Percentiles rank a stretch among this genome's conserved stretches.
Conservation (phyloP, 2,888 invertebrate species). For the Aphodius sticticus region DNA sequence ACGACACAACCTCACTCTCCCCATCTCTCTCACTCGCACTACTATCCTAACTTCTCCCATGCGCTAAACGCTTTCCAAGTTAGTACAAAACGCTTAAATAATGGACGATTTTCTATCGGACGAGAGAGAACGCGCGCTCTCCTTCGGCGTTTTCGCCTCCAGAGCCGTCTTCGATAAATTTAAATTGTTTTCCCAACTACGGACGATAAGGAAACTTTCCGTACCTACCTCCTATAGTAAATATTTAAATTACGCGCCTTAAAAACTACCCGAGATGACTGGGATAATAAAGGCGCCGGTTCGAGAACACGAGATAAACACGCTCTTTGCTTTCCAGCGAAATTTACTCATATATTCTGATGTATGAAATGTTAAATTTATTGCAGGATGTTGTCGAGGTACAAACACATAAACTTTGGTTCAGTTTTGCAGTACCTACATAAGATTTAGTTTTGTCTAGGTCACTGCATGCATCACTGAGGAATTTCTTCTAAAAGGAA, state of each 20-base stretch:
- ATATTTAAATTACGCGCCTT: background rate
- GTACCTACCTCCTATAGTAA: background rate
- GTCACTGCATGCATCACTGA: no score
- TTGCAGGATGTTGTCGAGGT: background rate
- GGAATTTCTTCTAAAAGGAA: no score
- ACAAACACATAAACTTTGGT: background rate
- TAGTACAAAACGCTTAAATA: background rate
- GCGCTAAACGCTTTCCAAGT: background rate
- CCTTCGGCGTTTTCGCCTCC: background rate
- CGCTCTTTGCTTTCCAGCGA: background rate
- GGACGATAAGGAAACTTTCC: background rate
- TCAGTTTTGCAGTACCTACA: background rate
- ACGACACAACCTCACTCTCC: background rate
- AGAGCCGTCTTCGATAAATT: background rate
- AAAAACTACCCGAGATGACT: background rate
- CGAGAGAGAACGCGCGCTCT: background rate
- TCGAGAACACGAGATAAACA: background rate
- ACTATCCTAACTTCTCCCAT: background rate
- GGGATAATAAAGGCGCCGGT: background rate
- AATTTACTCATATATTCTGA: background rate
- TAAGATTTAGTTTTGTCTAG: no score
- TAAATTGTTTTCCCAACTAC: conserved; percentile 4
- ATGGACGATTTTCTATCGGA: background rate
- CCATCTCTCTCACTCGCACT: background rate
- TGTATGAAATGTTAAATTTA: background rate